phyloP scores from a whole-genome alignment of 2,113 vertebrate genomes.

The Coryphaenoides rupestris region DNA sequence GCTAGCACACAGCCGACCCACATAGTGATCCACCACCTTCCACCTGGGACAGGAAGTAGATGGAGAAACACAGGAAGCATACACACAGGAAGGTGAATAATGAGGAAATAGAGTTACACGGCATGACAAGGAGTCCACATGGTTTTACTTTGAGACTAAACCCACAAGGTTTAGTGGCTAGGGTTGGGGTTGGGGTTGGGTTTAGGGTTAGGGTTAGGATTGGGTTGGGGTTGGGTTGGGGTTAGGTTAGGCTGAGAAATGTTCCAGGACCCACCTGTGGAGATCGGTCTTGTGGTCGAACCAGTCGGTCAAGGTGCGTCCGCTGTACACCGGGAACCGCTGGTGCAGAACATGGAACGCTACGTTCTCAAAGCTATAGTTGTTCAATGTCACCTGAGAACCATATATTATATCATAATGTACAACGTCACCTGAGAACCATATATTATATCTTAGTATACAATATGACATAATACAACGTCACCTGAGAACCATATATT shows the following conservation, averaged over 20 bases:
- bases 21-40: conserved; percentile 94
- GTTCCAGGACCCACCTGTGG: conserved; percentile 78
- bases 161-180: not conserved
- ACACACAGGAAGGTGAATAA: no score
- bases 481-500: conserved; percentile 69
- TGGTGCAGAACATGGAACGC: conserved; percentile 96
- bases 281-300: conserved; percentile 91
- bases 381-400: conserved; percentile 85
- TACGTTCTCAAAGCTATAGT: conserved; percentile 96
- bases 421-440: no score
- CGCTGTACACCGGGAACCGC: conserved; percentile 89
- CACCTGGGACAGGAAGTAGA: conserved; percentile 72
- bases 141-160: no score
- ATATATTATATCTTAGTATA: no score
- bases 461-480: conserved; percentile 28
- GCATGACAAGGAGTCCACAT: no score
- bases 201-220: not conserved
- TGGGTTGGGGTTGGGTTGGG: no score
- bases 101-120: no score
- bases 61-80: no score
- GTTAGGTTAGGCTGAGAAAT: no score
- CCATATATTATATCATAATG: no score
- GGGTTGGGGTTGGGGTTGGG: not conserved
- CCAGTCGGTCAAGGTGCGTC: conserved; percentile 93
- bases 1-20: conserved; percentile 83